Conservation (phyloP, 2,888 invertebrate species). For the Halocaridina rubra region DNA sequence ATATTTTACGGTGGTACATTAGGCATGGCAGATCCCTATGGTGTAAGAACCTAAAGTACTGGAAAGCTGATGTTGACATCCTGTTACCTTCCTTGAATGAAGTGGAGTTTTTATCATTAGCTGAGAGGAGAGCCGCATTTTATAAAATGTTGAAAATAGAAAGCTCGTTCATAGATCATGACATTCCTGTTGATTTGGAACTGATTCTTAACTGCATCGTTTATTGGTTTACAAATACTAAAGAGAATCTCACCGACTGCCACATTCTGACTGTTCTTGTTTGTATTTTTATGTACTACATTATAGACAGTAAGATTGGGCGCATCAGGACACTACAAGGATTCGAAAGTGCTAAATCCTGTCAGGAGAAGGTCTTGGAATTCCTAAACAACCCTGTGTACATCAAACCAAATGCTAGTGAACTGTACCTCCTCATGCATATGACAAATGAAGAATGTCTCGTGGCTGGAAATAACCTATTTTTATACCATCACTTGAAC, state of each 20-base stretch:
- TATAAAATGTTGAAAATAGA: not conserved
- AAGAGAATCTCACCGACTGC: not conserved
- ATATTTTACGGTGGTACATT: constrained; percentile 18
- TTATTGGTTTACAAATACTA: constrained; percentile 39
- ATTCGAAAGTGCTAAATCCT: constrained; percentile 14
- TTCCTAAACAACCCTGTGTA: not conserved
- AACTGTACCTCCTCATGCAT: constrained; percentile 1
- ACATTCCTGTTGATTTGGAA: constrained; percentile 39
- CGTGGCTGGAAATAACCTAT: constrained; percentile 26
- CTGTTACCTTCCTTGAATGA: constrained; percentile 30
- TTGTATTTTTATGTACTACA: constrained; percentile 41
- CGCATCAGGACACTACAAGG: constrained; percentile 27
- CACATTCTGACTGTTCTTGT: constrained; percentile 33
- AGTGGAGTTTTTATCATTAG: not conserved
- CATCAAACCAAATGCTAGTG: not conserved
- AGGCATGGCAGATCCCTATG: constrained; percentile 6
- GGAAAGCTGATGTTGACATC: not conserved
- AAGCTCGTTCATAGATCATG: not conserved
- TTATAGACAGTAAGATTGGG: constrained; percentile 51
- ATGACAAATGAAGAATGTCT: constrained; percentile 32
- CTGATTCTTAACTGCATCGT: constrained; percentile 29
- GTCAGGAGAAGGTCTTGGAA: not conserved
- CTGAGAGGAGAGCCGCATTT: constrained; percentile 29
- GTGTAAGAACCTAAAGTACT: not conserved
- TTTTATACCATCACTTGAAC: constrained; percentile 23